A percentile compares a stretch with the other conserved stretches of the same genome.
These are phyloP conservation scores for Bombus pyrosoma DNA, from an alignment of 1,140 invertebrate species.

Conservation along the genomic window DNA sequence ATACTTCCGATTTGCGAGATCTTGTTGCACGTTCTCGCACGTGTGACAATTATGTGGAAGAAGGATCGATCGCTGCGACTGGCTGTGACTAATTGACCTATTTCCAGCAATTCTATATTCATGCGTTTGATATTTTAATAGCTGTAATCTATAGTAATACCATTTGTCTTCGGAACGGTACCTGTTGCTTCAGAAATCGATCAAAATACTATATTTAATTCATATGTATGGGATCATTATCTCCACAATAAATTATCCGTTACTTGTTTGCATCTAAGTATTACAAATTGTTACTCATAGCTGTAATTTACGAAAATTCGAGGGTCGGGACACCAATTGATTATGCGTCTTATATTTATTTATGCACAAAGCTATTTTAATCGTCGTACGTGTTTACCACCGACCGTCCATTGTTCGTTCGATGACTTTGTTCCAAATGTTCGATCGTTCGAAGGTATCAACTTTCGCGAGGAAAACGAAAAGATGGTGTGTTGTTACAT, in stretches of 20 bases:
- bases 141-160: neutral
- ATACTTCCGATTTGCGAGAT: neutral
- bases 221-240: neutral
- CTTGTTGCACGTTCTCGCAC: neutral
- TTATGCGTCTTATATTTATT: neutral
- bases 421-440: no score
- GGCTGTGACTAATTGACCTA: neutral
- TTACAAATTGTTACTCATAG: no score
- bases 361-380: neutral
- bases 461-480: neutral
- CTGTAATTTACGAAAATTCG: neutral
- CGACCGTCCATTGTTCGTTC: neutral
- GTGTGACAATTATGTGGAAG: neutral
- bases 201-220: neutral
- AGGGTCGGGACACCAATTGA: neutral
- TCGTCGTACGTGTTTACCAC: neutral
- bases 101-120: neutral
- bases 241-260: neutral
- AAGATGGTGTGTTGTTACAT: constrained; percentile 31
- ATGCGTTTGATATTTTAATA: no score
- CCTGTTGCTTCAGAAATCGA: neutral
- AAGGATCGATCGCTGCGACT: neutral
- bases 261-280: neutral
- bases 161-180: neutral
- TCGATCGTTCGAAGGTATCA: neutral